Evolutionary conservation across 2,888 invertebrate species (phyloP).

Genomic region (Drosophila monieri): DNA sequence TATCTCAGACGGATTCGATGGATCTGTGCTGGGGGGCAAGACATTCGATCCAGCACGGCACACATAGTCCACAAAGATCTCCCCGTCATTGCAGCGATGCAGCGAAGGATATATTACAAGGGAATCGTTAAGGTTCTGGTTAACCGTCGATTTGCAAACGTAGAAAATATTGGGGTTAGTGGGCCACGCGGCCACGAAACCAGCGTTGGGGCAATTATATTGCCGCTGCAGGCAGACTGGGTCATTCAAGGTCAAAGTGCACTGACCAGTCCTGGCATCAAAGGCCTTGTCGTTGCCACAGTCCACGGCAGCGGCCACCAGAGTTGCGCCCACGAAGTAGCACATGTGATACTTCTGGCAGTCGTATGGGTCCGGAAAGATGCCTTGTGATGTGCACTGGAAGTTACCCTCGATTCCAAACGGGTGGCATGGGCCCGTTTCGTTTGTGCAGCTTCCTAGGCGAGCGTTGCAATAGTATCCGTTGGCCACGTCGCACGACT

Average conservation of each 20-base stretch:
- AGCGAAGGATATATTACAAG: conserved; percentile 81
- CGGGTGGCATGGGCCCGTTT: conserved; percentile 83
- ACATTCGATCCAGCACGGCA: conserved; percentile 56
- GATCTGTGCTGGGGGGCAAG: conserved; percentile 23
- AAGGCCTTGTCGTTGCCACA: conserved; percentile 82
- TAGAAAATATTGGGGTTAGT: conserved; percentile 82
- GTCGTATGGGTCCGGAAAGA: conserved; percentile 84
- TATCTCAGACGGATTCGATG: not conserved
- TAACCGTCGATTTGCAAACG: conserved; percentile 82
- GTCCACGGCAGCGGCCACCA: conserved; percentile 82
- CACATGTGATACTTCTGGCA: conserved; percentile 84
- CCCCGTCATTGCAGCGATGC: conserved; percentile 82
- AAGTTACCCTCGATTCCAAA: conserved; percentile 83
- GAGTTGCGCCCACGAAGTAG: conserved; percentile 80
- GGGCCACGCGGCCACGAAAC: conserved; percentile 82
- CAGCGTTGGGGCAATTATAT: conserved; percentile 78
- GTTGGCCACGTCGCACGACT: conserved; percentile 81
- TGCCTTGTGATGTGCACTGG: conserved; percentile 82
- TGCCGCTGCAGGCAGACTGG: conserved; percentile 74
- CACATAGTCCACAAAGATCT: conserved; percentile 77
- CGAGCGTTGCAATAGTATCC: conserved; percentile 82
- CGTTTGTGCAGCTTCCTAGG: conserved; percentile 79
- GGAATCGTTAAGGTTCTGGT: conserved; percentile 76
- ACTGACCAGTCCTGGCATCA: conserved; percentile 81
- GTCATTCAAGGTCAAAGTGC: conserved; percentile 76